Conservation (phyloP, 2,113 vertebrate genomes). For the Pseudopodoces humilis region DNA sequence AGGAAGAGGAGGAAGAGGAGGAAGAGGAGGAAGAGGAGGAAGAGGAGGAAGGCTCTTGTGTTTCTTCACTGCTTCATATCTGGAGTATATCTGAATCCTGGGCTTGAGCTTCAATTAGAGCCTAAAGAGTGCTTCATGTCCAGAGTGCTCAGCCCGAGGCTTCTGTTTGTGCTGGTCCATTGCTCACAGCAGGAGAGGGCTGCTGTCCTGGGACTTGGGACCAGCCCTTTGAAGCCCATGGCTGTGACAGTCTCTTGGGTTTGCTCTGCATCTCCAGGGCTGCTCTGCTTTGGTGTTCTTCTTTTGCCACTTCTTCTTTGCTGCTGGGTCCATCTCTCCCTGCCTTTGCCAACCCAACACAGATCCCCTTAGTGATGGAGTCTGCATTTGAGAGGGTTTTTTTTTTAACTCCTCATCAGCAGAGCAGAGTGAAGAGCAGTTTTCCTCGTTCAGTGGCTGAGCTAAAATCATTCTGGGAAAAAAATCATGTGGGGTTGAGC, state of each 20-base stretch:
- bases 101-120: accelerated
- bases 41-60: not conserved
- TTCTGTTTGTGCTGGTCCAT: not conserved
- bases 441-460: not conserved
- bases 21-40: not conserved
- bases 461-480: not conserved
- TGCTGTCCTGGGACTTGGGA: not conserved
- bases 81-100: not conserved
- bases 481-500: not conserved
- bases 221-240: not conserved
- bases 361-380: not conserved
- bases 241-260: not conserved
- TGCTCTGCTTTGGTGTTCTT: not conserved
- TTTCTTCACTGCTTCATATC: not conserved
- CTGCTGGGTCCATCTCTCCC: not conserved
- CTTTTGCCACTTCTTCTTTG: not conserved
- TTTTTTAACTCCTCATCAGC: not conserved
- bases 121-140: not conserved
- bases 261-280: not conserved
- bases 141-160: not conserved
- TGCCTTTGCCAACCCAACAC: not conserved
- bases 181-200: not conserved
- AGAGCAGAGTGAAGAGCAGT: not conserved
- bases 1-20: not conserved
- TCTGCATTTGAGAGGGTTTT: not conserved